phyloP scores from a whole-genome alignment of 2,888 invertebrate species.

The Andrena minutula region DNA sequence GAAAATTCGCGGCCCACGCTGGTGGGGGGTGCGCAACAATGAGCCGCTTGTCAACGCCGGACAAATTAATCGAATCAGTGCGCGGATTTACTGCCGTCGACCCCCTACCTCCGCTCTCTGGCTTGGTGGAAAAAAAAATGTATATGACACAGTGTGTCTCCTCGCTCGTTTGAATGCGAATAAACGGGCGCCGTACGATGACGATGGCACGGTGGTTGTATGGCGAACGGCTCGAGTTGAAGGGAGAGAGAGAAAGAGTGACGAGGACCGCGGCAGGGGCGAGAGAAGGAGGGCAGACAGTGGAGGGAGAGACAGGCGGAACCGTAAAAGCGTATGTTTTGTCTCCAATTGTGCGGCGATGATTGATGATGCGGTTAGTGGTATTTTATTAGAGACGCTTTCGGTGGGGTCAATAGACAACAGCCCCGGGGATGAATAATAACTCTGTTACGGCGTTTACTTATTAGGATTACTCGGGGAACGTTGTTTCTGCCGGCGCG shows the following conservation, averaged over 20 bases:
- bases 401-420: constrained; percentile 76
- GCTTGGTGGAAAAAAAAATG: constrained; percentile 34
- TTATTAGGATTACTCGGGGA: constrained; percentile 72
- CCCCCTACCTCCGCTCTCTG: background rate
- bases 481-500: constrained; percentile 63
- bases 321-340: constrained; percentile 73
- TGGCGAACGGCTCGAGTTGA: constrained; percentile 47
- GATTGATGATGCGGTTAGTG: constrained; percentile 81
- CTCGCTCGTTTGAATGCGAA: constrained; percentile 67
- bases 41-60: constrained; percentile 64
- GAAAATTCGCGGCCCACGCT: constrained; percentile 58
- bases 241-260: constrained; percentile 3
- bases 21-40: constrained; percentile 45
- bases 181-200: constrained; percentile 66
- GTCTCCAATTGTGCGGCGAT: constrained; percentile 76
- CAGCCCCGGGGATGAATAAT: constrained; percentile 75
- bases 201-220: constrained; percentile 49
- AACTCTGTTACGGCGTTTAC: constrained; percentile 73
- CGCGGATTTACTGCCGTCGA: constrained; percentile 69
- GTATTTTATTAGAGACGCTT: constrained; percentile 80
- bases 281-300: background rate
- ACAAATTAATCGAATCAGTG: constrained; percentile 74
- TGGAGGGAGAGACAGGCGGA: constrained; percentile 40
- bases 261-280: background rate
- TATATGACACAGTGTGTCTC: constrained; percentile 63